Percentiles rank a stretch among this genome's conserved stretches.
Evolutionary conservation across 2,113 vertebrate genomes (phyloP).

Genomic region (Microtus ochrogaster): DNA sequence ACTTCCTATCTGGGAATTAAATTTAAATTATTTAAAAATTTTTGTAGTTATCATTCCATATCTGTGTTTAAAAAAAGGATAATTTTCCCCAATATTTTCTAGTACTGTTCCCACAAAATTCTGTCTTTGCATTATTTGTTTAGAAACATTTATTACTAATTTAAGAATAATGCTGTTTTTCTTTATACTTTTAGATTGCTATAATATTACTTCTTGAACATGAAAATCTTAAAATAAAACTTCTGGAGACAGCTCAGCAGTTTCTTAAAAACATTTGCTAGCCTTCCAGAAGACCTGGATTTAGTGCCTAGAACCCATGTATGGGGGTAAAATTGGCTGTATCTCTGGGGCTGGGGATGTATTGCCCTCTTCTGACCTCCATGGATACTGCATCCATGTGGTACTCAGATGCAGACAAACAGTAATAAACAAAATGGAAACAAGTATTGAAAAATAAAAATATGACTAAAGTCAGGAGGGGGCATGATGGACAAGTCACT

Average conservation of each 20-base stretch:
- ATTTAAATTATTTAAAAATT: not conserved
- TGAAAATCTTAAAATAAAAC: not conserved
- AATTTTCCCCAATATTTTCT: not conserved
- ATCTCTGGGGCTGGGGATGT: not conserved
- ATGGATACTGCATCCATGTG: not conserved
- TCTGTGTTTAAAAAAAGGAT: not conserved
- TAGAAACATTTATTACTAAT: not conserved
- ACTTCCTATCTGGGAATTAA: not conserved
- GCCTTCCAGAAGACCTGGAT: not conserved
- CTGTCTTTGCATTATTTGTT: not conserved
- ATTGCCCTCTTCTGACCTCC: not conserved
- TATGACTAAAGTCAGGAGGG: not conserved
- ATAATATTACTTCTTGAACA: not conserved
- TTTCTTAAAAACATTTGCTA: not conserved
- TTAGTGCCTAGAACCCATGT: not conserved
- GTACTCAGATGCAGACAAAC: not conserved
- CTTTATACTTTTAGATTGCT: not conserved
- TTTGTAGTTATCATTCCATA: not conserved
- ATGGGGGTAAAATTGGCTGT: no score
- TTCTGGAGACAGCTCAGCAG: not conserved
- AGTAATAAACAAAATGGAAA: not conserved
- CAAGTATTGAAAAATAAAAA: not conserved
- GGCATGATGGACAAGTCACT: not conserved
- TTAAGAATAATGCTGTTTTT: not conserved
- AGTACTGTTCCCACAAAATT: not conserved